Evolutionary conservation across 2,113 vertebrate genomes (phyloP), one percentile per base, ranked within the genome.

Genomic region (Nyctibius bracteatus): DNA sequence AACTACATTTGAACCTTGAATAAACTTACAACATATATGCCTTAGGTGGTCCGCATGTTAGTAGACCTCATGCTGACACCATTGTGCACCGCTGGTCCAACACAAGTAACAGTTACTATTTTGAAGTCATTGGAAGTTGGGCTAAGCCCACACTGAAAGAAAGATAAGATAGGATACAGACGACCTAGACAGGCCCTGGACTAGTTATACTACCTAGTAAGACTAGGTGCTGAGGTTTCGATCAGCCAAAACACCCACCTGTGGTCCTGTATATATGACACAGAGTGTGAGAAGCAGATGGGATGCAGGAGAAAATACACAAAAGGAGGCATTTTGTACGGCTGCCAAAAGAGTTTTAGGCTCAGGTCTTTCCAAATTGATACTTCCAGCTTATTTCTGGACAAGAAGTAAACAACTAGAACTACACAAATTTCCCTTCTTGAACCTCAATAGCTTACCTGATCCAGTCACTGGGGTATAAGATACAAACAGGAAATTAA

Each of bases 21-120:
- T 20, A 66, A 65, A 65, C 4, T 66, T 15, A 24, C 5, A 87
- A 9, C 5, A 31, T 27, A 30, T 2, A 16, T 8, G 20, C 22
- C 52, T 70, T 35, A 52, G 27, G 41, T n/a, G 63, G 37, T 23
- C 72, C 70, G 37, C n/a, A 8, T 4, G 14, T 62, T 7, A 58
- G 78, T 59, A 31, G 24, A 49, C 24, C 33, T 49, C 3, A 0
- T 10, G 13, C 73, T 79, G 70, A 31, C 55, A 37, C 37, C 47
- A 27, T 39, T 23, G 3, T 2, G 16, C 37, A 49, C 52, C 0
- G 0, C 55, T 35, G 25, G 47, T 31, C 55, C 61, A 74, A 65
- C n/a, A 66, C 55, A 62, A 58, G 24, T 23, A 74, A 52, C 22
- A 37, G 46, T n/a, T 68, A 35, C n/a, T 30, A 5, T 44, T 66